These are phyloP conservation scores for Oscarella lobularis DNA, from an alignment of 37 sponge, comb jelly and placozoan species.

Conservation along the genomic window DNA sequence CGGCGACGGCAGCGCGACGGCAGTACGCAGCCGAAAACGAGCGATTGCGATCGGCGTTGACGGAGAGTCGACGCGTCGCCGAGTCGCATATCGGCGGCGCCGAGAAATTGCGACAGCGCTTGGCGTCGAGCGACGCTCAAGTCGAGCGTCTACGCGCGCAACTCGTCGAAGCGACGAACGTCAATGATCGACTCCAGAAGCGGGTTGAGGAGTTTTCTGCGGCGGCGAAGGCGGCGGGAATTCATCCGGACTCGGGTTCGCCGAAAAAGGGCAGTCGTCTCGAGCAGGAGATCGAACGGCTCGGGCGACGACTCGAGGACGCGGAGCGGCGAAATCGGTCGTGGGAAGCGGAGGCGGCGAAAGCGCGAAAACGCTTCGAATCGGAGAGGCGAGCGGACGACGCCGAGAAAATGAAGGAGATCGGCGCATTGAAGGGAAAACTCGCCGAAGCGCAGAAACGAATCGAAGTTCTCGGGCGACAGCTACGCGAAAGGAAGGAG, in stretches of 20 bases:
- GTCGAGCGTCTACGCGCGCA: background rate
- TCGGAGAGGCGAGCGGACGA: no score
- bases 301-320: no score
- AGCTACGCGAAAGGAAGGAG: no score
- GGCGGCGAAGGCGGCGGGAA: background rate
- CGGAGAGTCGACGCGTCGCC: background rate
- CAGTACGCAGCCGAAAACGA: background rate
- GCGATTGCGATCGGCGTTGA: background rate
- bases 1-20: background rate
- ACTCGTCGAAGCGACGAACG: background rate
- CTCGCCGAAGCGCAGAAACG: background rate
- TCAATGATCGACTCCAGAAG: background rate
- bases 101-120: background rate
- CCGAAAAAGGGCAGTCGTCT: background rate
- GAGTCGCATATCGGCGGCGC: background rate
- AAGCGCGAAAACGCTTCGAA: no score
- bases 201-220: background rate
- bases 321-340: no score
- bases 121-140: background rate
- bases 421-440: background rate
- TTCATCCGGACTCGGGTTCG: background rate
- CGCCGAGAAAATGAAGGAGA: no score
- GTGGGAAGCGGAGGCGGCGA: no score
- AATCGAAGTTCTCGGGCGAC: background rate
- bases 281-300: background rate